Conservation (phyloP, 2,888 invertebrate genomes). For the Nesidiocoris tenuis region DNA sequence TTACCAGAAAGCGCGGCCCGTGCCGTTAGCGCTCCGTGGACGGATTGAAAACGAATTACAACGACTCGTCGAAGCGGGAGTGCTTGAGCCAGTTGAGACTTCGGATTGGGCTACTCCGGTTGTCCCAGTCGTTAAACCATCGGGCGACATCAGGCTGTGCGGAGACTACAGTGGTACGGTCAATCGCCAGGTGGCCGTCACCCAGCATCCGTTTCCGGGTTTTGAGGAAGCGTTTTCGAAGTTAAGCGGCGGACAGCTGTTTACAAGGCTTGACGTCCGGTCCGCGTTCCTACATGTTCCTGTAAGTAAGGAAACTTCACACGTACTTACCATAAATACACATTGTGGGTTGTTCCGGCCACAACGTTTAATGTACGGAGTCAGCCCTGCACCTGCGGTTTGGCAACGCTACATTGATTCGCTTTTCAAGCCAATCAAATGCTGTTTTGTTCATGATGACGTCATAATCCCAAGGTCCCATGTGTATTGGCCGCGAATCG, state of each 20-base stretch:
- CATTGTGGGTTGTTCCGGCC: neutral
- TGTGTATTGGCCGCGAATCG: constrained; percentile 20
- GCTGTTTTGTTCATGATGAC: constrained; percentile 1
- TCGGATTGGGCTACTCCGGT: constrained; percentile 48
- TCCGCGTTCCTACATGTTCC: constrained; percentile 6
- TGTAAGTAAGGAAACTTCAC: neutral
- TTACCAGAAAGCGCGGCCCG: neutral
- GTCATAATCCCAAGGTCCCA: neutral
- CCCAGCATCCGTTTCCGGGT: constrained; percentile 6
- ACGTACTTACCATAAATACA: constrained; percentile 1
- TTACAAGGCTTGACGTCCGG: neutral
- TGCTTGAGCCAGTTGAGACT: neutral
- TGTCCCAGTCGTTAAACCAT: neutral
- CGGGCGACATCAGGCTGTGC: neutral
- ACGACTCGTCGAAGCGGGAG: neutral
- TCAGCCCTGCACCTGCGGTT: constrained; percentile 8
- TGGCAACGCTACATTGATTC: constrained; percentile 30
- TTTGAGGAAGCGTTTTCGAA: neutral
- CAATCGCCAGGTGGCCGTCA: neutral
- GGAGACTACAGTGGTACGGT: neutral
- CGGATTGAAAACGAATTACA: neutral
- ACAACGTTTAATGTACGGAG: neutral
- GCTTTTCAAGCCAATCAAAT: neutral
- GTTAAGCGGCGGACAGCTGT: neutral
- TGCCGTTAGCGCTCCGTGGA: neutral